These are phyloP conservation scores for Anolis carolinensis DNA, from an alignment of 2,113 vertebrate species.

Conservation along the genomic window DNA sequence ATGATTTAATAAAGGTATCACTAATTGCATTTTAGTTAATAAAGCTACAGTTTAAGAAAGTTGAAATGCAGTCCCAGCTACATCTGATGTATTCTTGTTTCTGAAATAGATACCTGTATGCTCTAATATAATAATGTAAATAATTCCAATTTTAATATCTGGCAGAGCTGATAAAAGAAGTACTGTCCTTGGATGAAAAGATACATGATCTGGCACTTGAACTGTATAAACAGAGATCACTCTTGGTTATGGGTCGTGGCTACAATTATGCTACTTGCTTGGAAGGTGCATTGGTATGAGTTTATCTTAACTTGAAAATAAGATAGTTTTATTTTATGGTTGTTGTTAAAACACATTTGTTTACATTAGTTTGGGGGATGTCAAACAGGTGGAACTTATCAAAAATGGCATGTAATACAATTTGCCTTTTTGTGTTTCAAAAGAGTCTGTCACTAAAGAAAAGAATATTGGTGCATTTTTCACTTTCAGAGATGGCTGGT, in stretches of 20 bases:
- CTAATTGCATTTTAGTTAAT: neutral
- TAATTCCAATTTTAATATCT: conserved; percentile 18
- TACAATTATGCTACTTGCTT: conserved; percentile 96
- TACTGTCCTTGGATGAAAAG: conserved; percentile 86
- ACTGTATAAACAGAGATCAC: conserved; percentile 88
- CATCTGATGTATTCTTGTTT: neutral
- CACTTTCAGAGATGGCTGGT: no score
- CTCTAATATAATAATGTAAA: neutral
- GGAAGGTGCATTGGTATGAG: conserved; percentile 94
- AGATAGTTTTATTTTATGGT: neutral
- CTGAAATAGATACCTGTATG: neutral
- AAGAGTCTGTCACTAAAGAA: neutral
- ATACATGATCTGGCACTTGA: conserved; percentile 90
- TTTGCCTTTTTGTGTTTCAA: no score
- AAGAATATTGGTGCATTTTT: neutral
- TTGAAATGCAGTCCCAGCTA: neutral
- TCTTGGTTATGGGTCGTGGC: conserved; percentile 95
- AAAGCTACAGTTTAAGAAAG: neutral
- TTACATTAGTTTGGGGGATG: neutral
- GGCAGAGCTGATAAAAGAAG: conserved; percentile 87
- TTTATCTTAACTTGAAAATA: neutral
- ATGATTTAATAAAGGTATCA: no score
- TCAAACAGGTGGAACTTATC: neutral
- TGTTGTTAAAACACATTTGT: neutral
- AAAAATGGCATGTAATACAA: no score